Percentiles rank a stretch among this genome's conserved stretches.
Conservation (phyloP, 2,797 vertebrate genomes). For the Alosa sapidissima region DNA sequence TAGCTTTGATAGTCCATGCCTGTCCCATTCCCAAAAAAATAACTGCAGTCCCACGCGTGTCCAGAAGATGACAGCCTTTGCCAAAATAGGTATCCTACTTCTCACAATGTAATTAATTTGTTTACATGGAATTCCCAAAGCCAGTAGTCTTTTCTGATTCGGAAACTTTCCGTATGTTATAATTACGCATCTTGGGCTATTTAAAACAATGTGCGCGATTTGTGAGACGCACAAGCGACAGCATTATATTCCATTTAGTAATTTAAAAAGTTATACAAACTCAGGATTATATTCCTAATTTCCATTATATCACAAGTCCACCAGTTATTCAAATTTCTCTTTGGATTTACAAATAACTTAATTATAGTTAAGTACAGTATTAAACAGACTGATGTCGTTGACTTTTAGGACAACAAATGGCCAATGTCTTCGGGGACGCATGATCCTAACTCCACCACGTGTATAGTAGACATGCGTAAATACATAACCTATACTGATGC, state of each 20-base stretch:
- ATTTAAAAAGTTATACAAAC: too few relatives aligned
- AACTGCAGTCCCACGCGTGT: conserved; percentile 16
- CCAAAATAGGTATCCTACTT: not conserved
- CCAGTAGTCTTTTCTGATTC: not conserved
- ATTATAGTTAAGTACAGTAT: too few relatives aligned
- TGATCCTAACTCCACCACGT: too few relatives aligned
- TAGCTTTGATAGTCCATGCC: not conserved
- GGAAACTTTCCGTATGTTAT: not conserved
- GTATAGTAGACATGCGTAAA: too few relatives aligned
- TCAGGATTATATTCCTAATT: too few relatives aligned
- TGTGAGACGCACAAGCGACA: not conserved
- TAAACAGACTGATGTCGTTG: too few relatives aligned
- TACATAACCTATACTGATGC: not conserved
- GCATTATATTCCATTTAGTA: too few relatives aligned
- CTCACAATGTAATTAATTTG: not conserved
- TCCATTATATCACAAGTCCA: too few relatives aligned
- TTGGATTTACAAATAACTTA: too few relatives aligned
- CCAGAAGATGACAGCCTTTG: conserved; percentile 17
- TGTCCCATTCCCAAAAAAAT: not conserved
- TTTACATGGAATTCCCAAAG: not conserved
- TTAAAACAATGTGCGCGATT: not conserved
- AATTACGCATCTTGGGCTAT: not conserved
- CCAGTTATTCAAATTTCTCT: too few relatives aligned
- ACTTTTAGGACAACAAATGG: too few relatives aligned
- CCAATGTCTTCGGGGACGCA: too few relatives aligned